Evolutionary conservation across 2,113 vertebrate species (phyloP).

Genomic region (Xenopus tropicalis): DNA sequence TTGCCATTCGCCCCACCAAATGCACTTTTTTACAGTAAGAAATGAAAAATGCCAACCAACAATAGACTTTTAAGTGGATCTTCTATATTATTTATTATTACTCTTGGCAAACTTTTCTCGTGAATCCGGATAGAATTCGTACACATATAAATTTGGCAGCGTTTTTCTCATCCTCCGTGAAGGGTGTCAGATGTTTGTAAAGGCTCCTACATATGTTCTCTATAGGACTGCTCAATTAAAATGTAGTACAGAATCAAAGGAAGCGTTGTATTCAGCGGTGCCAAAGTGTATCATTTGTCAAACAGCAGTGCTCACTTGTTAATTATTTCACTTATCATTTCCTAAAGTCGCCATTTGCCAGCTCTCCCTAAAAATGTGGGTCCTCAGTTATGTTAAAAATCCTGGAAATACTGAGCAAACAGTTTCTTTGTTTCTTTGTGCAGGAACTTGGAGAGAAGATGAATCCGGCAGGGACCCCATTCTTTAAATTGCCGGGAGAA

Average conservation of each 20-base stretch:
- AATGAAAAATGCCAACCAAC: too few relatives aligned
- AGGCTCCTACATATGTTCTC: background rate
- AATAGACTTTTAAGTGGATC: background rate
- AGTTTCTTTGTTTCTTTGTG: too few relatives aligned
- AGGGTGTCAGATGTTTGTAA: background rate
- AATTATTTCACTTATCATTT: background rate
- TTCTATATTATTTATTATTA: background rate
- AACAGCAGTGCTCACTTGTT: background rate
- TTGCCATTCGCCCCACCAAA: too few relatives aligned
- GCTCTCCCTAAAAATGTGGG: too few relatives aligned
- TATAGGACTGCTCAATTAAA: constrained; percentile 5
- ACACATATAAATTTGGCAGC: background rate
- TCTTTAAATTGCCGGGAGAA: too few relatives aligned
- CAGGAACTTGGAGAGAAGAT: too few relatives aligned
- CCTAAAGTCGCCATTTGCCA: background rate
- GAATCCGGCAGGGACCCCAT: too few relatives aligned
- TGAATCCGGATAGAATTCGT: background rate
- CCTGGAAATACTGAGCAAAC: too few relatives aligned
- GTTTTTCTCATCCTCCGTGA: background rate
- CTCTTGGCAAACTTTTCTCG: background rate
- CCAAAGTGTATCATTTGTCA: background rate
- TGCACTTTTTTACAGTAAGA: too few relatives aligned
- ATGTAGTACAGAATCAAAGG: background rate
- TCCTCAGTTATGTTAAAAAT: too few relatives aligned
- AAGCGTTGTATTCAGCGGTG: background rate